phyloP scores from a whole-genome alignment of 2,113 vertebrate genomes.

The Panthera leo region DNA sequence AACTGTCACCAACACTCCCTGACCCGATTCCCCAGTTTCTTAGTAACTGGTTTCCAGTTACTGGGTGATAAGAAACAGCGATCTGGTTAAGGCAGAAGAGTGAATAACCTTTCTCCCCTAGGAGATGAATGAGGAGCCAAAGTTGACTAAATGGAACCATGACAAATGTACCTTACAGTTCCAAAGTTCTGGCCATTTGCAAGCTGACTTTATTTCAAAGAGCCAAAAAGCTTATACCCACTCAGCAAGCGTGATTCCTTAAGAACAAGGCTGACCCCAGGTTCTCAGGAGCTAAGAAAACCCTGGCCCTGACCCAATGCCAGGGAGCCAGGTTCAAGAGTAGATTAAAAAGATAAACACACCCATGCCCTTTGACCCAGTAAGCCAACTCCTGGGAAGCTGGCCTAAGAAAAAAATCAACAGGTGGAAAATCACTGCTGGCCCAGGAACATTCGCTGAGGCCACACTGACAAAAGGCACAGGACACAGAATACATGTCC shows the following conservation, averaged over 20 bases:
- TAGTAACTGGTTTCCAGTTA: background rate
- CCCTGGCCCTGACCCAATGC: background rate
- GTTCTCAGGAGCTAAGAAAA: background rate
- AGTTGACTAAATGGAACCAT: rapidly evolving
- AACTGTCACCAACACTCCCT: background rate
- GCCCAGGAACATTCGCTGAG: background rate
- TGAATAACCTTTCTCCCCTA: background rate
- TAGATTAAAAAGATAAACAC: background rate
- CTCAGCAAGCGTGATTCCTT: background rate
- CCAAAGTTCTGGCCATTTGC: background rate
- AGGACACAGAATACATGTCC: background rate
- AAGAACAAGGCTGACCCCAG: background rate
- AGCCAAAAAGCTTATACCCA: background rate
- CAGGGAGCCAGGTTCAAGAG: background rate
- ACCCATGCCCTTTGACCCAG: background rate
- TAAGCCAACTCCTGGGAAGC: background rate
- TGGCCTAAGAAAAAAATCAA: background rate
- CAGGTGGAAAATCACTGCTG: too few relatives aligned
- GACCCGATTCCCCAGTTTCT: background rate
- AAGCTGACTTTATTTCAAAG: background rate
- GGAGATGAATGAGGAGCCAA: background rate
- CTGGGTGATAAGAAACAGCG: background rate
- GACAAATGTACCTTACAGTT: background rate
- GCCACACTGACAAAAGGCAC: rapidly evolving
- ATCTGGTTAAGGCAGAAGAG: background rate